Evolutionary conservation across 2,888 invertebrate species (phyloP), one percentile per base, ranked within the genome.

Genomic region (Timema cristinae): DNA sequence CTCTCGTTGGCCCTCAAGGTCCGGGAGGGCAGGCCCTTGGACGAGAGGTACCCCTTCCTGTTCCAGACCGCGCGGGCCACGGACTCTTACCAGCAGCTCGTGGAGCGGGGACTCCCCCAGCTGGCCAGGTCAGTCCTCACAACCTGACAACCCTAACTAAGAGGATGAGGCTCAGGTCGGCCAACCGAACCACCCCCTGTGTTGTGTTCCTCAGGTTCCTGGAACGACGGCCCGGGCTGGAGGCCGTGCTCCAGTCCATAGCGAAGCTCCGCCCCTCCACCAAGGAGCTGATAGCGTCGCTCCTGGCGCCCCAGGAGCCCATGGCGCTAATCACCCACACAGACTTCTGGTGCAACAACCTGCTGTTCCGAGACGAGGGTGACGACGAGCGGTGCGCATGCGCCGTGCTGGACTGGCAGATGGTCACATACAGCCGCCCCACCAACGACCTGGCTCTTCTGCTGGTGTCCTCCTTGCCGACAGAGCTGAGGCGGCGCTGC

Each of bases 271-370:
- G 90, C 75, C 88, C 90, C 0, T 85, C 88, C 73, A 92, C 91
- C 11, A 90, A 91, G 77, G 87, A 89, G 16, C 85, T 92, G 66
- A 90, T 92, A 48, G 89, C 90, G 32, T 88, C 88, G 5, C 82
- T 92, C 8, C 82, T 92, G 50, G 86, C 89, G 66, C 91, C 92
- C 50, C 86, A 89, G 68, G 91, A 90, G 78, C 92, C 92, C 0
- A 81, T 89, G 78, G 90, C 92, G 0, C 84, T 92, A 7, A 89
- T 93, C 73, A 92, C 91, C 0, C 93, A 93, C 81, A 92, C 92
- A 0, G 93, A 93, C 80, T 93, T 93, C 81, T 93, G 93, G 93
- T 91, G 91, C 80, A 92, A 92, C 77, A 92, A 92, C 82, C 84
- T 92, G 15, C 83, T 92, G 74, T 91, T 93, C 78, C 73, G 81